phyloP scores from a whole-genome alignment of 2,797 vertebrate species.

The Heteromormyrus szaboi region DNA sequence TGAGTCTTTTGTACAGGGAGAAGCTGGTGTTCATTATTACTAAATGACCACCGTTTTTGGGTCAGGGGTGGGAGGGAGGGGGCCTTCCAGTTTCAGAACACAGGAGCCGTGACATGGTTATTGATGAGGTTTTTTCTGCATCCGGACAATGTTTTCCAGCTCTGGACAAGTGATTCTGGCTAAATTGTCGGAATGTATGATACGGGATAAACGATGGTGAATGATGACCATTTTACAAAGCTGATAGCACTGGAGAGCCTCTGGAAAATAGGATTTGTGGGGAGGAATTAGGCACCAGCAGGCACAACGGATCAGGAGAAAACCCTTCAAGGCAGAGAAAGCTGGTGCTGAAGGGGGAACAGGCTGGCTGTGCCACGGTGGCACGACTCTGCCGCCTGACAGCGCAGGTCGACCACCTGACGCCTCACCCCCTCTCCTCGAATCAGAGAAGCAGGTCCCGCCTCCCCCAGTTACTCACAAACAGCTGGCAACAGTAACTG shows the following conservation, averaged over 20 bases:
- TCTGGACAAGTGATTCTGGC: not conserved
- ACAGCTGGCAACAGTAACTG: slow-evolving; percentile 45
- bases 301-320: not conserved
- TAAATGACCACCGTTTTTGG: not conserved
- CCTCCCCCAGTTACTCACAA: slow-evolving; percentile 18
- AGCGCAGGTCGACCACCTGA: not conserved
- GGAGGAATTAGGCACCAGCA: not conserved
- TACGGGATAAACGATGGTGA: not conserved
- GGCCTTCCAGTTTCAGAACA: not conserved
- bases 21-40: not conserved
- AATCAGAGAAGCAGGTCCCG: not conserved
- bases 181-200: not conserved
- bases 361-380: not conserved
- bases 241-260: slow-evolving; percentile 2
- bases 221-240: not conserved
- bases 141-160: not conserved
- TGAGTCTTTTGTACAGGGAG: not conserved
- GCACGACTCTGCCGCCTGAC: slow-evolving; percentile 9
- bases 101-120: not conserved
- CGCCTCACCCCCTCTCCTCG: not conserved
- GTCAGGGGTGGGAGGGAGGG: not conserved
- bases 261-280: slow-evolving; percentile 11
- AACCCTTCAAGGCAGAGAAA: slow-evolving; percentile 14
- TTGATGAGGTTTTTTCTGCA: not conserved
- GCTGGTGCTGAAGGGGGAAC: slow-evolving; percentile 15